Base-by-base conservation (phyloP, 2,888 invertebrate species). In the Teleiodes luculella region DNA sequence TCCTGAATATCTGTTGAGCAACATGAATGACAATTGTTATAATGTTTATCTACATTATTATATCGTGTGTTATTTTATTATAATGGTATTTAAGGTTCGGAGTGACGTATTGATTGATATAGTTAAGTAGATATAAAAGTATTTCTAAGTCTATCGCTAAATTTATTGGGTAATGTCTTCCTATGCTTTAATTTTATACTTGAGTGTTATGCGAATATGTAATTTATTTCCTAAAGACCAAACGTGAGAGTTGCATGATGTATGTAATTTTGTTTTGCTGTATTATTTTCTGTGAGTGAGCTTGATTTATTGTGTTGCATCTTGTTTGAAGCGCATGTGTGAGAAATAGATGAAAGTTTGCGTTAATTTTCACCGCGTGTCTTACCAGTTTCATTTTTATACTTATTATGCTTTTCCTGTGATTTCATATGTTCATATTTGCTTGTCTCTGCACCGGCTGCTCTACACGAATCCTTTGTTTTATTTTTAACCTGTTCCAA, bases 361-460 rank as follows among this genome's bases (percentile, higher is more conserved):
- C 68, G 8, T 28, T 65, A 65, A 3, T 16, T 41, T 65, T 63
- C 61, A 55, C 41, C 56, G 56, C 50, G 60, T 69, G 51, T 59
- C 48, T 62, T 53, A 57, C 50, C 54, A 64, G 66, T 62, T 76
- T 77, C 74, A 70, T 68, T 76, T 76, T 70, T n/a, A n/a, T n/a
- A n/a, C n/a, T n/a, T n/a, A n/a, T 59, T 65, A 72, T 64, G 87
- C 88, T 87, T 88, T 83, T 75, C 77, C 78, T 81, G 88, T 89
- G 88, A 87, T 89, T 89, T 89, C 89, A 87, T 86, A 80, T 72
- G 72, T 85, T 87, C 85, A 86, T 86, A 75, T 78, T 83, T 84
- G 89, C 87, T 88, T 88, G 75, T 74, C 75, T 74, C 60, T 80
- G 87, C 87, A 88, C 87, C 74, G 60, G 71, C 77, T 63, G 77